Evolutionary conservation across 2,888 invertebrate genomes (phyloP).

Genomic region (Epirrhoe tristata): DNA sequence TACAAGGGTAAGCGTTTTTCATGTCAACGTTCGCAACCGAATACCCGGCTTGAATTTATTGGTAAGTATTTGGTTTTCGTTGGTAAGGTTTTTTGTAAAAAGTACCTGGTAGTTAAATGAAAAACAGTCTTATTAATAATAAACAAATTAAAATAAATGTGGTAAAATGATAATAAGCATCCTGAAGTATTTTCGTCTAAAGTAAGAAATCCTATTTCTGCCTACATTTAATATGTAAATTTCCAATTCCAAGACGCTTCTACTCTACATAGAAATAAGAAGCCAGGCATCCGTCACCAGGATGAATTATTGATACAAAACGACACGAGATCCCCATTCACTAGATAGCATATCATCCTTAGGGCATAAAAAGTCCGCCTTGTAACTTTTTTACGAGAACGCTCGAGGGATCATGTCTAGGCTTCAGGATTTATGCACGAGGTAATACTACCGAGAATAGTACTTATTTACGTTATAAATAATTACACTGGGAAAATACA

Average conservation of each 20-base stretch:
- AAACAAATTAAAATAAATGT: no score
- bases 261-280: conserved; percentile 42
- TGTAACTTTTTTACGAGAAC: conserved; percentile 30
- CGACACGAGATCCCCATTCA: conserved; percentile 40
- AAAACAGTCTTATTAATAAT: no score
- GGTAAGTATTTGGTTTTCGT: no score
- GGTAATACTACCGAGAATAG: conserved; percentile 21
- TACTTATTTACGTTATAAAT: conserved; percentile 4
- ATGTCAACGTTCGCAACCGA: conserved; percentile 2
- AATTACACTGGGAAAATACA: conserved; percentile 2
- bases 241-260: conserved; percentile 34
- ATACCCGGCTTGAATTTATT: background rate
- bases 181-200: no score
- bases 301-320: conserved; percentile 67
- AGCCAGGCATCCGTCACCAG: conserved; percentile 56
- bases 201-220: no score
- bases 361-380: conserved; percentile 26
- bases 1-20: conserved; percentile 8
- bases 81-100: background rate
- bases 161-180: no score
- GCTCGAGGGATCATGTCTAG: conserved; percentile 27
- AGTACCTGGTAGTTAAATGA: background rate
- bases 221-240: background rate
- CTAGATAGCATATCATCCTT: conserved; percentile 24
- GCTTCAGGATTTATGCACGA: conserved; percentile 25